Evolutionary conservation across 2,888 invertebrate species (phyloP), one percentile per base, ranked within the genome.

Genomic region (Nematopogon swammerdamellus): DNA sequence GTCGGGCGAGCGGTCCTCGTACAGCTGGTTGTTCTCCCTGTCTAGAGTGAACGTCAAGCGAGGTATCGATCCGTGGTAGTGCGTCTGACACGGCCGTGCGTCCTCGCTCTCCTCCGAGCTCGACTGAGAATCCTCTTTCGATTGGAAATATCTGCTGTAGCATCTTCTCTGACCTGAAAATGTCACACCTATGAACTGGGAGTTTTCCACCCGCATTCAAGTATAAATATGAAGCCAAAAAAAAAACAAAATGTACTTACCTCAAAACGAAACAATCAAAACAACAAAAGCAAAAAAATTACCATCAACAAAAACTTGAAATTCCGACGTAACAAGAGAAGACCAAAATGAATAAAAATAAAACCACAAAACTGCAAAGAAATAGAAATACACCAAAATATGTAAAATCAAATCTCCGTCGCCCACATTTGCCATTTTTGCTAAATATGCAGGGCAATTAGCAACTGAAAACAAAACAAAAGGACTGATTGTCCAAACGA

Each of bases 61-160:
- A 46, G 79, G 79, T 42, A 77, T 77, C 19, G 73, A 77, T 36
- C 74, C 72, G 57, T 67, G 70, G 57, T 72, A 74, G 52, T 68
- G 67, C 20, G 66, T 65, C n/a, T 60, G 63, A 52, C 62, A 65
- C 8, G 19, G n/a, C 5, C 44, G 19, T 16, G 49, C 48, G 16
- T 68, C 70, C 49, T 71, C 70, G 57, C 75, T 76, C 43, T 73
- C 72, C 16, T 74, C 73, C 2, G 75, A 67, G 55, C 76, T 77
- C 50, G 79, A 79, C 53, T 75, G 36, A 14, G 36, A 36, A 8
- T 14, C 14, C 11, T 36, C 36, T 14, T 36, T 8, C 11, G 8
- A 4, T 25, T 36, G 11, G 14, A 36, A 36, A 36, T 36, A 36
- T 36, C 36, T 4, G 36, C 36, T 36, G 19, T 49, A 45, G n/a